Percentiles rank a stretch among this genome's conserved stretches.
Conservation (phyloP, 2,797 vertebrate species). For the Brotula barbata region DNA sequence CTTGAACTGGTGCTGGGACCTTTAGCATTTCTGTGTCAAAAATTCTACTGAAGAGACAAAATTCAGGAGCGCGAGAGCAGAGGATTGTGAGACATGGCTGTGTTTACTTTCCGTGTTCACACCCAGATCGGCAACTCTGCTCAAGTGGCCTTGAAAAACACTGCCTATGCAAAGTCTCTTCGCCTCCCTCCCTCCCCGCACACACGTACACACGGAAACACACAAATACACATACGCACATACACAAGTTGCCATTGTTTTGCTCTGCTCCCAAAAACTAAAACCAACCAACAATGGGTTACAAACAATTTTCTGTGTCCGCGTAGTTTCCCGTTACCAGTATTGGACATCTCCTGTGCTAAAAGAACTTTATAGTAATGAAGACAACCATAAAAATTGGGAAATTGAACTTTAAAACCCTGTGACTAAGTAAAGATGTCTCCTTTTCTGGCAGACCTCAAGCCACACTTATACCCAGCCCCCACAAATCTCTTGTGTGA, state of each 20-base stretch:
- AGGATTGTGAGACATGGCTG: conserved; percentile 65
- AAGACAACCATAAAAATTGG: background rate
- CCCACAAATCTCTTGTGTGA: conserved; percentile 65
- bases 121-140: conserved; percentile 56
- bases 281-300: conserved; percentile 33
- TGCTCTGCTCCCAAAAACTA: conserved; percentile 45
- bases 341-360: background rate
- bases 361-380: background rate
- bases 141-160: conserved; percentile 56
- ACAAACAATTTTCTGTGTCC: conserved; percentile 19
- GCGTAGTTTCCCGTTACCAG: conserved; percentile 12
- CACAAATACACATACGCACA: background rate
- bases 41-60: conserved; percentile 44
- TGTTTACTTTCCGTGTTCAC: conserved; percentile 73
- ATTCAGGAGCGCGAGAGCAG: conserved; percentile 48
- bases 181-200: background rate
- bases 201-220: background rate
- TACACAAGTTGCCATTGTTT: conserved; percentile 45
- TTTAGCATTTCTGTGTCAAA: conserved; percentile 68
- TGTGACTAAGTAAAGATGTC: conserved; percentile 1
- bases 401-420: conserved; percentile 16
- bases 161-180: conserved; percentile 53
- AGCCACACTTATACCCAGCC: conserved; percentile 42
- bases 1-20: conserved; percentile 57
- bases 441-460: conserved; percentile 27